phyloP scores from a whole-genome alignment of 2,888 invertebrate species.

The Hirtodrosophila confusa region DNA sequence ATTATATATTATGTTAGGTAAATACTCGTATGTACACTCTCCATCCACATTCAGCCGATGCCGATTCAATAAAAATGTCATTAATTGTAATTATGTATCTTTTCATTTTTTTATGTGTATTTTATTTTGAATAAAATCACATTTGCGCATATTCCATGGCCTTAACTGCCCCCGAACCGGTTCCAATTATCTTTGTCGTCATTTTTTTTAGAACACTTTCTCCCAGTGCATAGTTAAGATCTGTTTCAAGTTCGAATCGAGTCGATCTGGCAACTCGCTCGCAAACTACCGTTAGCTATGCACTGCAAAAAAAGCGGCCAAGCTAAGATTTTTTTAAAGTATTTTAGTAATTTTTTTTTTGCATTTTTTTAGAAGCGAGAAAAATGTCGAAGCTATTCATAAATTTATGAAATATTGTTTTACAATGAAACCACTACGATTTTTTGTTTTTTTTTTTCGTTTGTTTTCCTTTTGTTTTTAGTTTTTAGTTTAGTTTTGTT shows the following conservation, averaged over 20 bases:
- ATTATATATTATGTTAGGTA: slow-evolving; percentile 56
- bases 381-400: slow-evolving; percentile 62
- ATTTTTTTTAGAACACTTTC: slow-evolving; percentile 3
- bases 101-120: slow-evolving; percentile 68
- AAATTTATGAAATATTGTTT: slow-evolving; percentile 75
- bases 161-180: slow-evolving; percentile 39
- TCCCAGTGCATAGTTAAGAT: slow-evolving; percentile 21
- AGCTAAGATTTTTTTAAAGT: slow-evolving; percentile 10
- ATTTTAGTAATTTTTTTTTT: slow-evolving; percentile 30
- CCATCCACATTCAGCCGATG: slow-evolving; percentile 50
- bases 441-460: slow-evolving; percentile 53
- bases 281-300: slow-evolving; percentile 2
- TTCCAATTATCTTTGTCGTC: slow-evolving; percentile 8
- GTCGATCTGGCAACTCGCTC: slow-evolving; percentile 10
- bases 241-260: background rate
- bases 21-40: slow-evolving; percentile 62
- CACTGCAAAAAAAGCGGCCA: slow-evolving; percentile 21
- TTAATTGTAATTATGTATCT: slow-evolving; percentile 64
- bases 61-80: slow-evolving; percentile 73
- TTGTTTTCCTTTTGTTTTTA: slow-evolving; percentile 30
- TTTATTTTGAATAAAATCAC: slow-evolving; percentile 83
- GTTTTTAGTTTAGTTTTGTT: slow-evolving; percentile 27
- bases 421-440: slow-evolving; percentile 80
- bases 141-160: slow-evolving; percentile 78
- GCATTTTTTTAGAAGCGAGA: slow-evolving; percentile 61